phyloP scores from a whole-genome alignment of 2,113 vertebrate genomes.

The Bucco capensis region DNA sequence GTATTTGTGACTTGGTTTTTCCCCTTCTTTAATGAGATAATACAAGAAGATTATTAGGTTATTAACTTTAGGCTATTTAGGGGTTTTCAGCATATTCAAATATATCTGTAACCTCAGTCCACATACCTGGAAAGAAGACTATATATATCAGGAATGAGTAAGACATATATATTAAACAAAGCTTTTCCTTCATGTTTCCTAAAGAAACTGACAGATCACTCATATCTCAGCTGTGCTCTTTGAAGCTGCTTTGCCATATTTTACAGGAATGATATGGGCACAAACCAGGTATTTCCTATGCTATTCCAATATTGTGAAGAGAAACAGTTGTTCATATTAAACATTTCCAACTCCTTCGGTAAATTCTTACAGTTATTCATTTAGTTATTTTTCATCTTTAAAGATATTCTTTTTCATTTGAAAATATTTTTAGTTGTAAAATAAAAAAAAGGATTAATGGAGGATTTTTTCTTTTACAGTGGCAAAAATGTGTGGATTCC shows the following conservation, averaged over 20 bases:
- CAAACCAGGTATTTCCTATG: background rate
- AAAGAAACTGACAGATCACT: background rate
- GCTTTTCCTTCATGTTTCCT: background rate
- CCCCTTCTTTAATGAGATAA: fast-evolving
- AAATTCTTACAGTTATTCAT: background rate
- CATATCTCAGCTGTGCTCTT: background rate
- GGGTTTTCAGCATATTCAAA: background rate
- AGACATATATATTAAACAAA: background rate
- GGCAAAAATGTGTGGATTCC: background rate
- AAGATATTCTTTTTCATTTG: background rate
- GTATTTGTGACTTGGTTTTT: background rate
- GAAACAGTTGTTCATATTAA: background rate
- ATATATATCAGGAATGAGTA: background rate
- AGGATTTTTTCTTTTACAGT: background rate
- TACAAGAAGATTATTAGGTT: background rate
- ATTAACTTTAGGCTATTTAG: background rate
- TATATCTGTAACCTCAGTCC: background rate
- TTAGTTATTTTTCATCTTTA: background rate
- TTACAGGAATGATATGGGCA: background rate
- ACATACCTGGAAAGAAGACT: background rate
- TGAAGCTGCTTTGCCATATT: background rate
- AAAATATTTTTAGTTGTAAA: background rate
- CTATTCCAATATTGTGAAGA: background rate
- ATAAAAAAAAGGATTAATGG: background rate
- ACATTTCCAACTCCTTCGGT: background rate